A percentile compares a stretch with the other conserved stretches of the same genome.
phyloP scores from a whole-genome alignment of 2,113 vertebrate genomes.

The Otolemur garnettii region DNA sequence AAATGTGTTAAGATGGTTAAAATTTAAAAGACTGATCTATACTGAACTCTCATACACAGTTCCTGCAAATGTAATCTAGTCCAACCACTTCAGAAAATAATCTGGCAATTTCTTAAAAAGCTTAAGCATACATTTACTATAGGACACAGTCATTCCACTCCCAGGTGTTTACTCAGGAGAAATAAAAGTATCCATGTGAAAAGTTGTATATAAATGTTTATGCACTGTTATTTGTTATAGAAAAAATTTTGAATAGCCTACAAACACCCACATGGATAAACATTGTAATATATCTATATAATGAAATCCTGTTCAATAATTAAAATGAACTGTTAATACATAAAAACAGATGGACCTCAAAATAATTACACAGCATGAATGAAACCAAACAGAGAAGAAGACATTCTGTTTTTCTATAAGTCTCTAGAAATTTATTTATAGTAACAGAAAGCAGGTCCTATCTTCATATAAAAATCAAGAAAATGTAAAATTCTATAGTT shows the following conservation, averaged over 20 bases:
- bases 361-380: background rate
- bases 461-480: slow-evolving; percentile 29
- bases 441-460: background rate
- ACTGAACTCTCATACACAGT: background rate
- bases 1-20: background rate
- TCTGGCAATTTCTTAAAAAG: background rate
- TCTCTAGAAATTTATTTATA: background rate
- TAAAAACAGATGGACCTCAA: slow-evolving; percentile 22
- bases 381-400: slow-evolving; percentile 12
- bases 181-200: slow-evolving; percentile 14
- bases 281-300: background rate
- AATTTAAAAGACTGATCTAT: background rate
- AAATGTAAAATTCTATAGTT: background rate
- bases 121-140: background rate
- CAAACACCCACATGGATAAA: slow-evolving; percentile 32
- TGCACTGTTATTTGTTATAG: slow-evolving; percentile 7
- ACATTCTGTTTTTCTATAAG: background rate
- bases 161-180: background rate
- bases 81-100: background rate
- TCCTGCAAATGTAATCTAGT: background rate
- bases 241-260: slow-evolving; percentile 14
- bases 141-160: background rate
- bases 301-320: slow-evolving; percentile 34
- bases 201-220: background rate
- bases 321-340: background rate